Base-by-base conservation (phyloP, 1,140 invertebrate genomes). In the Papilio polyxenes region DNA sequence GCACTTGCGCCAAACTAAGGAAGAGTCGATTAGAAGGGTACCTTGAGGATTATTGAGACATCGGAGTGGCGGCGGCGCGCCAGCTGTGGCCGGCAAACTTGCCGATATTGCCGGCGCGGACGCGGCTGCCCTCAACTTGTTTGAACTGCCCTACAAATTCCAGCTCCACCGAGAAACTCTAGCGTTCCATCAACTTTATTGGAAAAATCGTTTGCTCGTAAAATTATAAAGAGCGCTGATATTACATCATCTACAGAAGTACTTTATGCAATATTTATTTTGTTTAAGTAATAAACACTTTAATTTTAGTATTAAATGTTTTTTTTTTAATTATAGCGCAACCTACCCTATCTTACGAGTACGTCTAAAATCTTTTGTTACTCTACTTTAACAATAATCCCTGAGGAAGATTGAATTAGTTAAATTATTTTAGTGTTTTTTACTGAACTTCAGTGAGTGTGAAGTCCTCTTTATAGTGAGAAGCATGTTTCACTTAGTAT, bases 31-130 rank as follows among this genome's bases (percentile, higher is more conserved):
- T 94, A 92, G 91, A 89, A 90, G 88, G 92, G 91, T 89, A 93
- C 90, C 92, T 93, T 91, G 88, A 89, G 89, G 89, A 94, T 93
- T 94, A 94, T 94, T 94, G 92, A 94, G 93, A 94, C 93, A 92
- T 94, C 86, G 90, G 86, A 87, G 88, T 86, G 89, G 86, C 88
- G 88, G 83, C 87, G 91, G 85, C 85, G 85, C 84, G 88, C 88
- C 91, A 91, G 90, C 90, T 92, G 92, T 86, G 92, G 91, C 90
- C 88, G 85, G 84, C 86, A 81, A 90, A 92, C 86, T 91, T 89
- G 89, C 87, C 89, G 90, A 93, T 93, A 94, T 94, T 93, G 87
- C 89, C 84, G 86, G 75, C 85, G 88, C 87, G 87, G 87, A 87
- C 89, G 82, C 84, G 82, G 81, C 85, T 90, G 85, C 86, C 88